Evolutionary conservation across 2,113 vertebrate species (phyloP), one percentile per base, ranked within the genome.

Genomic region (Brevimyrus niger): DNA sequence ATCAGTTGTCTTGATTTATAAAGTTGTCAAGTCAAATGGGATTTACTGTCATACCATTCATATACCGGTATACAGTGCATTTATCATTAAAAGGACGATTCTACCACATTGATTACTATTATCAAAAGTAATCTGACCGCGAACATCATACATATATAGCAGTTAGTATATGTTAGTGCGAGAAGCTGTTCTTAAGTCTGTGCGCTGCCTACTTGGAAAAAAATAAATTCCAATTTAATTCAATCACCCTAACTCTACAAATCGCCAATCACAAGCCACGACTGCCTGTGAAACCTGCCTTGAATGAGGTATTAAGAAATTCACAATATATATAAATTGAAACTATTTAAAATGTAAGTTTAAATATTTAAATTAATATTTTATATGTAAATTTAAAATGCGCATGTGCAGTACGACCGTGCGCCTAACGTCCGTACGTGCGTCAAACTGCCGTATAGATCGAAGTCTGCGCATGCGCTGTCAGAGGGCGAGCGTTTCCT

Each of bases 401-500:
- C 73, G 73, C 73, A 80, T 80, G 69, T 38, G 69, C 69, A 31
- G 0, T 10, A 10, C 58, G 61, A 27, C 61, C 27, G 27, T 69
- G 27, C 61, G 61, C 61, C n/a, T 31, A 69, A 31, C 61, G 42
- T 82, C 13, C 19, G 19, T 19, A 44, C 76, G 42, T 82, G 19
- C 76, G 42, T 38, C 38, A 82, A 42, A 82, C 13, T 13, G 19
- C 5, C 27, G 50, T 38, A 27, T 6, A 21, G 5, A 50, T 23
- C 11, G 23, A 76, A 21, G 15, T 4, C 13, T 0, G 85, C 94
- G 94, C 95, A 95, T 95, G 96, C 95, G 95, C 90, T 87, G 4
- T 92, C 42, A 0, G 44, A 76, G 9, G 48, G 91, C 92, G 92
- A 92, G 94, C 94, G 93, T 95, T 96, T 96, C 95, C 95, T 92